Evolutionary conservation across 2,113 vertebrate species (phyloP).

Genomic region (Solea solea): DNA sequence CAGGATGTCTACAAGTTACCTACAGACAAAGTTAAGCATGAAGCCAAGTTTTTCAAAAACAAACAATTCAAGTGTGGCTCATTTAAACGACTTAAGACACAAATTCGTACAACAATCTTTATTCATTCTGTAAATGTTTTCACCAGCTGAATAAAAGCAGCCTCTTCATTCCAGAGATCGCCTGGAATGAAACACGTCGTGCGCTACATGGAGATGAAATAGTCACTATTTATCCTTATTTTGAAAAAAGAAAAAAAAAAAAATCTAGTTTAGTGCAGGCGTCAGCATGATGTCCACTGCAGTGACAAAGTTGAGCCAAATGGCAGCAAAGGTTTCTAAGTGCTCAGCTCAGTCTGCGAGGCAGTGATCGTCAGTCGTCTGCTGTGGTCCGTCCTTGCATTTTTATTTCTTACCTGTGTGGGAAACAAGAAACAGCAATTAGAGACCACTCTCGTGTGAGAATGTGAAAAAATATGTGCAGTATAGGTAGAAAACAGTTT

Average conservation of each 20-base stretch:
- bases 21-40: no score
- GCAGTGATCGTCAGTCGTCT: not conserved
- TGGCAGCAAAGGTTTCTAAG: constrained; percentile 20
- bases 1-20: no score
- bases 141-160: constrained; percentile 23
- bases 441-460: not conserved
- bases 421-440: constrained; percentile 2
- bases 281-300: constrained; percentile 18
- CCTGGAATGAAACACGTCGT: constrained; percentile 27
- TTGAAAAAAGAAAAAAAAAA: not conserved
- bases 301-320: constrained; percentile 21
- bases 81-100: not conserved
- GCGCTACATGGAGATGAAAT: constrained; percentile 18
- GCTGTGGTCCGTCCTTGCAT: constrained; percentile 2
- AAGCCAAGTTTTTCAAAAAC: no score
- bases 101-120: constrained; percentile 48
- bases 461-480: no score
- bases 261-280: constrained; percentile 7
- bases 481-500: no score
- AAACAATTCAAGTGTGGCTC: no score
- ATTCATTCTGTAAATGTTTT: constrained; percentile 33
- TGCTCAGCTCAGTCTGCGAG: constrained; percentile 11
- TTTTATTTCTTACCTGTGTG: constrained; percentile 75
- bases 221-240: not conserved
- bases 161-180: not conserved